These are phyloP conservation scores for Drosophila stalkeri DNA, from an alignment of 2,888 invertebrate species.

Conservation along the genomic window DNA sequence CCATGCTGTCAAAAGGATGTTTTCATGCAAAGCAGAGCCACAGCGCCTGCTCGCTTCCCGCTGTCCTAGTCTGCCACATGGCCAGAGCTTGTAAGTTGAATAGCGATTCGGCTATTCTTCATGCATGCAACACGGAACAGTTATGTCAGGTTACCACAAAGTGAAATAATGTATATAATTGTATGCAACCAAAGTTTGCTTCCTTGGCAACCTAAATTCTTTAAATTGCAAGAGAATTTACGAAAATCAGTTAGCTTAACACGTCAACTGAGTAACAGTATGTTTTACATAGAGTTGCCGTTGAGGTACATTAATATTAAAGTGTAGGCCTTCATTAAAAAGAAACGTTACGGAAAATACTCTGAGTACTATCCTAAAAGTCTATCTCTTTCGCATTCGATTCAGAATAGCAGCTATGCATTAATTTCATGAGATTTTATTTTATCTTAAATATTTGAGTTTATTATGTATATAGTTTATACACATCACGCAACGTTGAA, in stretches of 20 bases:
- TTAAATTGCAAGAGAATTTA: neutral
- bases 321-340: neutral
- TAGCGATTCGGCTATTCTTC: neutral
- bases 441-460: neutral
- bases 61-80: neutral
- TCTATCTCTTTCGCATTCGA: neutral
- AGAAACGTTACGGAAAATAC: neutral
- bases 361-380: too few species aligned
- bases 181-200: neutral
- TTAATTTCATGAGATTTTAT: neutral
- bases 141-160: neutral
- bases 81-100: neutral
- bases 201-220: neutral
- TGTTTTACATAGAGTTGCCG: neutral
- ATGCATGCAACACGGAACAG: neutral
- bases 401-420: neutral
- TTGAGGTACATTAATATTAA: neutral
- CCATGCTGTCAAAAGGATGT: conserved; percentile 3
- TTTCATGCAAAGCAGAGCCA: neutral
- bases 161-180: neutral
- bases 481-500: neutral
- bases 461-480: neutral
- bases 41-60: neutral
- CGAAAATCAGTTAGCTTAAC: neutral
- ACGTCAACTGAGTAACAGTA: neutral